Evolutionary conservation across 1,140 invertebrate species (phyloP).

Genomic region (Listronotus bonariensis): DNA sequence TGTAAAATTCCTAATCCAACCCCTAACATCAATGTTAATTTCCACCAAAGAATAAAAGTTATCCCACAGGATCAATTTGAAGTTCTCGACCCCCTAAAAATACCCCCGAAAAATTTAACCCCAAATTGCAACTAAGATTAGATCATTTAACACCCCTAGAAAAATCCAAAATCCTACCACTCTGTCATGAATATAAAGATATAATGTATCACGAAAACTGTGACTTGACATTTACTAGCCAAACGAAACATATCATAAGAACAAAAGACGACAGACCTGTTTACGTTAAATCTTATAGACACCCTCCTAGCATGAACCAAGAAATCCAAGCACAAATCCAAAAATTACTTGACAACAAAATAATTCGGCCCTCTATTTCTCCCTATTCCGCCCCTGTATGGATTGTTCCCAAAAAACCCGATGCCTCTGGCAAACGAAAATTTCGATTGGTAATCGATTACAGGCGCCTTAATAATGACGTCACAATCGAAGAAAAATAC

Average conservation of each 20-base stretch:
- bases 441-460: constrained; percentile 56
- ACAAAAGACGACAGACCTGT: constrained; percentile 14
- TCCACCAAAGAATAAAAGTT: constrained; percentile 10
- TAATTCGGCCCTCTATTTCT: constrained; percentile 48
- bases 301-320: constrained; percentile 25
- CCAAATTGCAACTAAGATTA: constrained; percentile 1
- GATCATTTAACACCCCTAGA: not conserved
- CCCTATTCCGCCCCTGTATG: constrained; percentile 49
- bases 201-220: constrained; percentile 16
- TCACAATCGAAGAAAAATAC: constrained; percentile 57
- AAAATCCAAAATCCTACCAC: constrained; percentile 3
- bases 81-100: not conserved
- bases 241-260: constrained; percentile 19
- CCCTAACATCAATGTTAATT: constrained; percentile 12
- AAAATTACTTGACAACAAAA: constrained; percentile 44
- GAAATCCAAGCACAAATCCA: constrained; percentile 51
- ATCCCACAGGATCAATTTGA: constrained; percentile 10
- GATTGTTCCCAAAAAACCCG: constrained; percentile 53
- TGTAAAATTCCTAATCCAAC: constrained; percentile 16
- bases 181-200: constrained; percentile 12
- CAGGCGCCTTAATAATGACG: constrained; percentile 56
- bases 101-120: not conserved
- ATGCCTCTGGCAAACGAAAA: constrained; percentile 49
- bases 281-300: constrained; percentile 38
- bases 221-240: constrained; percentile 17